These are phyloP conservation scores for Epsilonema sp. DNA, from an alignment of 2,888 invertebrate genomes.

Conservation along the genomic window DNA sequence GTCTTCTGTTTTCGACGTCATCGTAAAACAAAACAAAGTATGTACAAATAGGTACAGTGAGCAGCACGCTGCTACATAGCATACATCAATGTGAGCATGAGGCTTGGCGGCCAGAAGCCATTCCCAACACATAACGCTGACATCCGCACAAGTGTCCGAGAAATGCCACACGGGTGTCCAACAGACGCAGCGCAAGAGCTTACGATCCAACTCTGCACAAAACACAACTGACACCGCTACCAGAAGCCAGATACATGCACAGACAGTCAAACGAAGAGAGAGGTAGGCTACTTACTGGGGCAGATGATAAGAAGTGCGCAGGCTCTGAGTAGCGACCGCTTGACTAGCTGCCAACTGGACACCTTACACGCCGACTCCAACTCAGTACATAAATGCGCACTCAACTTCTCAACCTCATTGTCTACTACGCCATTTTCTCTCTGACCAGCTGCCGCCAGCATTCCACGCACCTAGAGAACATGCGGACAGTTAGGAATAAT, in stretches of 20 bases:
- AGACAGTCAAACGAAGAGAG: too few relatives aligned
- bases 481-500: too few relatives aligned
- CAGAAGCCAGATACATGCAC: too few relatives aligned
- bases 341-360: too few relatives aligned
- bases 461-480: constrained; percentile 30
- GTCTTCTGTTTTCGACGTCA: too few relatives aligned
- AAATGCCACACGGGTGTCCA: constrained; percentile 76
- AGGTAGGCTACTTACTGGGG: constrained; percentile 26
- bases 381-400: constrained; percentile 27
- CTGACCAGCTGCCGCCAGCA: too few relatives aligned
- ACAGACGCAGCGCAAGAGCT: constrained; percentile 59
- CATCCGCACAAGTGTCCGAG: constrained; percentile 57
- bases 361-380: constrained; percentile 24
- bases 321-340: constrained; percentile 36
- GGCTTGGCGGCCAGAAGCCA: constrained; percentile 85
- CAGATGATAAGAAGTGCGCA: constrained; percentile 35
- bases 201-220: constrained; percentile 44
- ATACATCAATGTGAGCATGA: constrained; percentile 56
- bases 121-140: constrained; percentile 92
- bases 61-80: too few relatives aligned
- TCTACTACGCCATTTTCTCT: constrained; percentile 25
- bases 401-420: constrained; percentile 18
- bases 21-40: too few relatives aligned
- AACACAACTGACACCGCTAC: neutral
- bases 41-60: too few relatives aligned